Percentiles rank a stretch among this genome's conserved stretches.
Conservation (phyloP, 2,797 vertebrate species). For the Aselliscus stoliczkanus region DNA sequence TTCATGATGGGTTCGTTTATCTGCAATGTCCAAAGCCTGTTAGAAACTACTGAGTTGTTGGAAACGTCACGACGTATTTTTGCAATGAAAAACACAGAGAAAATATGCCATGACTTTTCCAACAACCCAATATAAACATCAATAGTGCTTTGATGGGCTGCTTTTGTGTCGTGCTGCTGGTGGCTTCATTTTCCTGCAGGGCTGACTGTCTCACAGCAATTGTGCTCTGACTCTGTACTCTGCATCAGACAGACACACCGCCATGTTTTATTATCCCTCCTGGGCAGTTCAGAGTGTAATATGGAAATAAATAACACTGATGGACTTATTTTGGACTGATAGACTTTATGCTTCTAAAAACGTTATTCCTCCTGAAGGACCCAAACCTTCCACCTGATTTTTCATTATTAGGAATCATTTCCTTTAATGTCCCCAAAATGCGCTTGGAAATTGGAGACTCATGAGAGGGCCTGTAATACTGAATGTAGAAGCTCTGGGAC, state of each 20-base stretch:
- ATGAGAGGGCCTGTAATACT: background rate
- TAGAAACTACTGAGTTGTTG: background rate
- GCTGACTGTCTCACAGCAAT: background rate
- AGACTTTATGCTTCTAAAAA: constrained; percentile 17
- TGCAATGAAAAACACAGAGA: too few species aligned
- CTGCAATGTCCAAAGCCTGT: background rate
- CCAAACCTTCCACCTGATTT: constrained; percentile 25
- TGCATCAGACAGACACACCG: background rate
- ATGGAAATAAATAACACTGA: constrained; percentile 21
- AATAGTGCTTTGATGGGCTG: background rate
- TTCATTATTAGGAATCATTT: constrained; percentile 3
- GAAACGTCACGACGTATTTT: too few species aligned
- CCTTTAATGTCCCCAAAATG: constrained; percentile 18
- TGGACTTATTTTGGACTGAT: constrained; percentile 9
- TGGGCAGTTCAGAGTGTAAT: background rate
- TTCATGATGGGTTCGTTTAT: background rate
- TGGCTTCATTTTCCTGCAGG: background rate
- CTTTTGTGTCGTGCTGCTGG: background rate
- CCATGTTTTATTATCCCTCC: background rate
- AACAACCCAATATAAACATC: background rate
- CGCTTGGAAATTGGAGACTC: background rate
- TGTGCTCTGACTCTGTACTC: background rate
- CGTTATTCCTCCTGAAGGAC: constrained; percentile 38
- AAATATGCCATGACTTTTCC: too few species aligned
- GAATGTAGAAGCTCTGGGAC: background rate